Evolutionary conservation across 2,113 vertebrate species (phyloP), one percentile per base, ranked within the genome.

Genomic region (Osmerus eperlanus): DNA sequence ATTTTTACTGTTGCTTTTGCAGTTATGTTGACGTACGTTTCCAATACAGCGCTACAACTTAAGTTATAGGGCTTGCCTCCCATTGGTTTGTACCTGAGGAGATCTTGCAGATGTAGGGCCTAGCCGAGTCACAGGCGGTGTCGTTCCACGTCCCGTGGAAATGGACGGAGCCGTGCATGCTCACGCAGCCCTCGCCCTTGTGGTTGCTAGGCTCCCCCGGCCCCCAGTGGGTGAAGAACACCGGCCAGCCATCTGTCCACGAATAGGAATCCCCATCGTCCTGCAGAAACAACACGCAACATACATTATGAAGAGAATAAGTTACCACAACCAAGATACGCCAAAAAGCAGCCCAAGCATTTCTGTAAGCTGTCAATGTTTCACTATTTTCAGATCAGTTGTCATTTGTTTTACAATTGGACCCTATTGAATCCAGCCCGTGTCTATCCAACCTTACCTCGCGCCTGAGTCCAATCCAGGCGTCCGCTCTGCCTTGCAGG

Each of bases 81-180:
- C 32, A 6, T 36, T 18, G 5, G 29, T 12, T 23, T 41, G 6
- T 83, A 93, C 92, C 92, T 71, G 73, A 70, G 21, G 89, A 83
- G 80, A 86, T 89, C 81, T 92, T 93, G 86, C 92, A 93, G 83
- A 93, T 84, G 80, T 86, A 93, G 13, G 86, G 84, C 32, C 91
- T 92, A 0, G 79, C 19, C 0, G 32, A 8, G 23, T 87, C 77
- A n/a, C 92, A 93, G 9, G 58, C 70, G 0, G 92, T 93, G 83
- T 93, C 92, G 2, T 93, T 93, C 92, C 92, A 93, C 4, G 91
- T 91, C 29, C 92, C 92, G n/a, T 91, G 90, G 73, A 92, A 86
- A 0, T 21, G 1, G 0, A 0, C 54, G 0, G 82, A 76, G 0
- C 64, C 84, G 0, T 89, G 86, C 83, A 93, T 92, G 54, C 86